Evolutionary conservation across 2,797 vertebrate species (phyloP).

Genomic region (Acrossocheilus fasciatus): DNA sequence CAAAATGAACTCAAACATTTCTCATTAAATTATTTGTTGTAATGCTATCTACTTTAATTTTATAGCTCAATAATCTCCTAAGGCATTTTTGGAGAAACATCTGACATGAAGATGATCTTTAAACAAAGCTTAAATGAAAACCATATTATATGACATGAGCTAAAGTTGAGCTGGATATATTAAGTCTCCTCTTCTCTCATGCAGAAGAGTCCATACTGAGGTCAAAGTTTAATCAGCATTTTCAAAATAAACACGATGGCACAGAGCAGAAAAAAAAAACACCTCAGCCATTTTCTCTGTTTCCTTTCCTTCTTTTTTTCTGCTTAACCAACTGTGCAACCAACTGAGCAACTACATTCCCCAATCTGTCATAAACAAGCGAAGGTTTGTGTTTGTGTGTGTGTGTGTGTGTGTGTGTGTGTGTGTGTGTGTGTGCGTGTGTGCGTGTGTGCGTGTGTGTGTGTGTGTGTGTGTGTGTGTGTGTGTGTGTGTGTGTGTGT

Average conservation of each 20-base stretch:
- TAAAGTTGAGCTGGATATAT: neutral
- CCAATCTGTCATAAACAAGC: constrained; percentile 77
- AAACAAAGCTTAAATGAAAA: neutral
- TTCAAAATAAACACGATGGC: constrained; percentile 32
- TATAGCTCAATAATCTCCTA: neutral
- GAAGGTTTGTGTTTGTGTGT: constrained; percentile 32
- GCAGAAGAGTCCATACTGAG: constrained; percentile 15
- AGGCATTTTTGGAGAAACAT: neutral
- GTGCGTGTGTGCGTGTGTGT: constrained; percentile 33
- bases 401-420: constrained; percentile 32
- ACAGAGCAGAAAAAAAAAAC: neutral
- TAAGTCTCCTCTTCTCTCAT: constrained; percentile 26
- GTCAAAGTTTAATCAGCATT: constrained; percentile 41
- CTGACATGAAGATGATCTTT: neutral
- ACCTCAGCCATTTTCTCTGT: constrained; percentile 41
- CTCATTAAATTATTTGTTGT: too few species aligned
- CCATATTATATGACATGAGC: neutral
- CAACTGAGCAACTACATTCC: constrained; percentile 74
- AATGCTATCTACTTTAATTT: neutral
- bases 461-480: constrained; percentile 46
- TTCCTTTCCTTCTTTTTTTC: constrained; percentile 42
- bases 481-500: constrained; percentile 36
- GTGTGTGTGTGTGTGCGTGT: constrained; percentile 28
- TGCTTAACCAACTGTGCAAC: constrained; percentile 50
- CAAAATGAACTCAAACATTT: neutral